Conservation (phyloP, 2,113 vertebrate genomes). For the Melierax canorus region DNA sequence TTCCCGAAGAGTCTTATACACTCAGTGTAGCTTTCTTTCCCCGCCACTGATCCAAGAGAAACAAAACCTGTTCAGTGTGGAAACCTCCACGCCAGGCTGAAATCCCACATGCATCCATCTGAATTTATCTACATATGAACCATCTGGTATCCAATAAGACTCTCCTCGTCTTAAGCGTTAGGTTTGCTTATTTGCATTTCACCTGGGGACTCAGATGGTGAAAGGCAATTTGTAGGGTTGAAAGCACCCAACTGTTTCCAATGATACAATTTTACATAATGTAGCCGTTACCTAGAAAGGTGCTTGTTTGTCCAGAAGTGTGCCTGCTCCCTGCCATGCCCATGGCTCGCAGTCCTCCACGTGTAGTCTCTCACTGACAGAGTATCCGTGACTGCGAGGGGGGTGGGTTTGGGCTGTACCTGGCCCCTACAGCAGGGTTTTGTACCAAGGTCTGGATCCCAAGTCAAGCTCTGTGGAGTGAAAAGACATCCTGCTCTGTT, state of each 20-base stretch:
- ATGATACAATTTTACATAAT: not conserved
- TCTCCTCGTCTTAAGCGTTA: not conserved
- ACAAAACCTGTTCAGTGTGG: not conserved
- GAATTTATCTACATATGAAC: not conserved
- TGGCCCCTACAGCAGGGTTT: not conserved
- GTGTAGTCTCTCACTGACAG: not conserved
- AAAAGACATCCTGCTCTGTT: not conserved
- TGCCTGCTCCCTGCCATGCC: not conserved
- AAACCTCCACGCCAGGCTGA: not conserved
- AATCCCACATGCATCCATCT: not conserved
- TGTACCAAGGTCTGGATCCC: not conserved
- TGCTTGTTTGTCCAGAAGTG: not conserved
- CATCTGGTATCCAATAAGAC: not conserved
- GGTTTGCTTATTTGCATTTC: not conserved
- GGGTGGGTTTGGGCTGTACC: not conserved
- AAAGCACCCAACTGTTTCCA: not conserved
- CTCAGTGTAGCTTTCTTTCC: not conserved
- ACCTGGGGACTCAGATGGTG: not conserved
- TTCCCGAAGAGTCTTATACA: not conserved
- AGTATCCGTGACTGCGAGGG: rapidly evolving
- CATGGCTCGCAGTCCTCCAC: rapidly evolving
- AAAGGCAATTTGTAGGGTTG: not conserved
- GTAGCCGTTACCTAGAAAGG: not conserved
- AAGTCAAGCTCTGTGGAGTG: not conserved
- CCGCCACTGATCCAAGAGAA: not conserved